Conservation (phyloP, 2,797 vertebrate species). For the Paguma larvata region DNA sequence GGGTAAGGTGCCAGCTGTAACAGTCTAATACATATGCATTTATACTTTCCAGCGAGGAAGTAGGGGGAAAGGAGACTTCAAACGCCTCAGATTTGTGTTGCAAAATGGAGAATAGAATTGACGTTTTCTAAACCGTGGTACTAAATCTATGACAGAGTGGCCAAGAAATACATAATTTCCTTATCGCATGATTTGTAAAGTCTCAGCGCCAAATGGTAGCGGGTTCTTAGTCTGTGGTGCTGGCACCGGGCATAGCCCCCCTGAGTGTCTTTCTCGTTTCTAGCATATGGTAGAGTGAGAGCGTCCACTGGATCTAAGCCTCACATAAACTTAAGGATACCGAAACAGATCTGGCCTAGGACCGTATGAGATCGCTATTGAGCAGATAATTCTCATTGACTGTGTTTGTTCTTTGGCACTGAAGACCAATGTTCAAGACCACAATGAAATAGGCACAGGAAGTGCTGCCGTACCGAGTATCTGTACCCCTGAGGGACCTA, state of each 20-base stretch:
- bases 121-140: slow-evolving; percentile 30
- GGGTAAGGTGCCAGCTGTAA: slow-evolving; percentile 25
- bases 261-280: slow-evolving; percentile 30
- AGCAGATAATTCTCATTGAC: slow-evolving; percentile 55
- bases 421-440: slow-evolving; percentile 10
- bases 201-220: background rate
- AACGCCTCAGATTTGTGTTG: slow-evolving; percentile 16
- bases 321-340: background rate
- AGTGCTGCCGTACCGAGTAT: background rate
- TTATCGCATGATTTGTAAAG: background rate
- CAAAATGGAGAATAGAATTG: slow-evolving; percentile 44
- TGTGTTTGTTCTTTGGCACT: background rate
- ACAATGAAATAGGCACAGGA: background rate
- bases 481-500: background rate
- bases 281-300: background rate
- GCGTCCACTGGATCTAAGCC: background rate
- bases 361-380: background rate
- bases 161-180: slow-evolving; percentile 48
- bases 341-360: background rate
- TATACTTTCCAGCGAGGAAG: background rate
- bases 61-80: background rate
- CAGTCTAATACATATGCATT: background rate
- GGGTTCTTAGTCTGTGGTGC: slow-evolving; percentile 1
- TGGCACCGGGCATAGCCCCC: background rate
- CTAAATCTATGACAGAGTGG: slow-evolving; percentile 27